A percentile compares a stretch with the other conserved stretches of the same genome.
phyloP scores from a whole-genome alignment of 2,888 invertebrate genomes.

The Cylloceria caligata region DNA sequence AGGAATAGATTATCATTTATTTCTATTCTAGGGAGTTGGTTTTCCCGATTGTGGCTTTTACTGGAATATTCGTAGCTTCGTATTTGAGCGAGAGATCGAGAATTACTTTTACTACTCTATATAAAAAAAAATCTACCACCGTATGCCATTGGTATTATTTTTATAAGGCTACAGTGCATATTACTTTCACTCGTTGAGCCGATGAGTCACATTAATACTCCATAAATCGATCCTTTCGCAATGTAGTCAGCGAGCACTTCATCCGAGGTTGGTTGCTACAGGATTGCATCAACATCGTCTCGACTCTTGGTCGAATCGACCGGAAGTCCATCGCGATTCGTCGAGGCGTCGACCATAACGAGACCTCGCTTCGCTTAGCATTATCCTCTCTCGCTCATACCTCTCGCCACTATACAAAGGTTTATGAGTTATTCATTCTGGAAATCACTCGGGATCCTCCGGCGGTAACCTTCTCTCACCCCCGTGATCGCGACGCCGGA shows the following conservation, averaged over 20 bases:
- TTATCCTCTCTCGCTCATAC: conserved; percentile 1
- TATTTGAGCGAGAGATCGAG: background rate
- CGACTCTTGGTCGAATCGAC: conserved; percentile 27
- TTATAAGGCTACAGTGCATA: background rate
- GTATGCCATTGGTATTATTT: conserved; percentile 6
- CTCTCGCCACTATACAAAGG: conserved; percentile 30
- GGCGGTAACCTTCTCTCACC: conserved; percentile 11
- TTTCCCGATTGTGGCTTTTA: background rate
- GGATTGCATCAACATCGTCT: conserved; percentile 24
- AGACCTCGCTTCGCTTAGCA: conserved; percentile 15
- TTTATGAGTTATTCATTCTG: conserved; percentile 56
- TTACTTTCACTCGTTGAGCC: conserved; percentile 7
- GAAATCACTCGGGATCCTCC: conserved; percentile 27
- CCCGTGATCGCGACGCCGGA: conserved; percentile 15
- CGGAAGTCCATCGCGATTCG: conserved; percentile 43
- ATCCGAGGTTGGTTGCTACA: background rate
- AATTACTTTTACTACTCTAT: background rate
- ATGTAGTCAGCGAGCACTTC: conserved; percentile 26
- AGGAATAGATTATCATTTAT: conserved; percentile 30
- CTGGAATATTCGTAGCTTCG: background rate
- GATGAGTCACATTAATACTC: conserved; percentile 34
- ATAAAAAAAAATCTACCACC: background rate
- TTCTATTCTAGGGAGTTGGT: background rate
- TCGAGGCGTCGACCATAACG: conserved; percentile 21
- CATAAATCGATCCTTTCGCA: conserved; percentile 38